Evolutionary conservation across 2,888 invertebrate genomes (phyloP), one percentile per base, ranked within the genome.

Genomic region (Sycophila texana): DNA sequence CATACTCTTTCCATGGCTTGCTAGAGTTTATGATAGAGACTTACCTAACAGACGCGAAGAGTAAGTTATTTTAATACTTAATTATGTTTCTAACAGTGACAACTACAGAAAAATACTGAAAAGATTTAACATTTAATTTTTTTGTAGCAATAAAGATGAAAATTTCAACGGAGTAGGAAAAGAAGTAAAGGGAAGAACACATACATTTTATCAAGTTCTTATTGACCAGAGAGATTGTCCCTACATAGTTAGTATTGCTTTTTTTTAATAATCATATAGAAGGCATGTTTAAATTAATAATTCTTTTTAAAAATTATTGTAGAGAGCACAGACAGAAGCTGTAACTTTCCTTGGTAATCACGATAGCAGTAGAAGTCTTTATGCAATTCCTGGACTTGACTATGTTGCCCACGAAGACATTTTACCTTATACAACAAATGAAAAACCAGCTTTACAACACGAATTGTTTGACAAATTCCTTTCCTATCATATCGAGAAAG

Each of bases 321-420:
- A 97, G 98, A 94, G 98, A 86, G 98, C 99, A n/a, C 99, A 98
- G 91, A 97, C 98, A 4, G 98, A 99, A 92, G 97, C 98, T 5
- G 99, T 99, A 0, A 99, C 99, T 0, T 99, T 99, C 91, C 92
- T 99, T 70, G 98, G 98, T 20, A 98, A 97, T 90, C 98, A 98
- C 90, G 98, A 98, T 89, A 97, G 97, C 18, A 97, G 97, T 86
- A 93, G 98, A 78, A 98, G 98, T 87, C 91, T 99, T 51, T 99
- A 99, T 90, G 98, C 98, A 0, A 98, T 99, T 87, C 98, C 98
- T 10, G 99, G 99, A 0, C 91, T 99, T 82, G 99, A 99, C 92
- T 99, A 99, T 90, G 99, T 99, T 13, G 97, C 98, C 0, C 99
- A 99, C 87, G 98, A 98, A 88, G 99, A 99, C 91, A 96, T 99